Base-by-base conservation (phyloP, 2,113 vertebrate genomes). In the Halichoeres trimaculatus region DNA sequence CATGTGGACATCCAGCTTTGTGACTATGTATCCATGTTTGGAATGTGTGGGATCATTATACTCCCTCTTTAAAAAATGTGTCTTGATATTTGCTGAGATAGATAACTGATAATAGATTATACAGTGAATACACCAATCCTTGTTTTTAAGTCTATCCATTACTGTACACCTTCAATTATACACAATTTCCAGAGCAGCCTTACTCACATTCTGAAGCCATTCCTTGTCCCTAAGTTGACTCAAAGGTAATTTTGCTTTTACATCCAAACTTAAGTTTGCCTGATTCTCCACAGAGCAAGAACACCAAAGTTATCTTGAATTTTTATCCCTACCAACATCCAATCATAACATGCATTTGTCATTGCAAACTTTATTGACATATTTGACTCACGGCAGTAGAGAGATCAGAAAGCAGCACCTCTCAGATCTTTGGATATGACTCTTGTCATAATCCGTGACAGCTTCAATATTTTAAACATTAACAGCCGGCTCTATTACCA, bases 321-420 rank as follows among this genome's bases (percentile, higher is more conserved):
- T 34, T 30, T 35, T 40, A 54, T 54, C 36, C 57, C 5, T 12
- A 19, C 53, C 35, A 56, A 52, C 71, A 30, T 43, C 51, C 50
- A 74, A 66, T 24, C 50, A 45, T 45, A 58, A 65, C 16, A 43
- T 20, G 59, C 40, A 64, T 30, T 24, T 70, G 53, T 66, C 63
- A 72, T 70, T 76, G 66, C 59, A 63, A 50, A 51, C 54, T 64
- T 78, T 17, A 73, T 70, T 70, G 54, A 36, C 60, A 68, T 11
- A 51, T 55, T 36, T 57, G 40, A 22, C 24, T 35, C 38, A 57
- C 19, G 11, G n/a, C 26, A 60, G 24, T 35, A 36, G 24, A 58
- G 48, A 34, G 36, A 30, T 45, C 7, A 30, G 64, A 72, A 38
- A 56, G 26, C 36, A 43, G 10, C 38, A 53, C 30, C 38, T 48